Percentiles rank a stretch among this genome's conserved stretches.
Evolutionary conservation across 2,113 vertebrate genomes (phyloP).

Genomic region (Varanus komodoensis): DNA sequence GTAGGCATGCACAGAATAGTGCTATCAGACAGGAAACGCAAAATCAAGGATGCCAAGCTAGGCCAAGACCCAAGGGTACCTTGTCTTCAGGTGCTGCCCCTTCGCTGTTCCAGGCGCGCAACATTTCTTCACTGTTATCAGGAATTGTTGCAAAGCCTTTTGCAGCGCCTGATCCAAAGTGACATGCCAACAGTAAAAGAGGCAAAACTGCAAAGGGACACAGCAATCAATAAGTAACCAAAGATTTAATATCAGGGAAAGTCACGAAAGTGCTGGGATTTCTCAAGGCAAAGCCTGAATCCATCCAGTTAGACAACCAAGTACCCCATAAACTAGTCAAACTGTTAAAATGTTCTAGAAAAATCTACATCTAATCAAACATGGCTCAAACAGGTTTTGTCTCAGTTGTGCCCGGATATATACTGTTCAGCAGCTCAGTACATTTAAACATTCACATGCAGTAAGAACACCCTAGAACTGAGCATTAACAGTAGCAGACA

Average conservation of each 20-base stretch:
- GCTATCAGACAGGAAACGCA: not conserved
- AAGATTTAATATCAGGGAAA: not conserved
- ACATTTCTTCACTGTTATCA: conserved; percentile 66
- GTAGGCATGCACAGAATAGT: not conserved
- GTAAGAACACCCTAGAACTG: not conserved
- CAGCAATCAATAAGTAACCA: not conserved
- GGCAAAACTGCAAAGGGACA: conserved; percentile 73
- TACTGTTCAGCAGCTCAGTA: not conserved
- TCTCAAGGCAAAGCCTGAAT: not conserved
- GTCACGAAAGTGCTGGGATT: not conserved
- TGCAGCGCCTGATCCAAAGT: conserved; percentile 51
- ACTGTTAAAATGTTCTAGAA: not conserved
- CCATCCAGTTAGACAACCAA: not conserved
- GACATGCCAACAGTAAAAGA: conserved; percentile 78
- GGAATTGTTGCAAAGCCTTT: conserved; percentile 76
- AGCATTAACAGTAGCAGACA: not conserved
- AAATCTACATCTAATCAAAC: not conserved
- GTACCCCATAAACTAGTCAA: not conserved
- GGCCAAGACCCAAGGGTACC: conserved; percentile 60
- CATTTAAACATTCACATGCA: not conserved
- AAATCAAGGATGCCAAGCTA: not conserved
- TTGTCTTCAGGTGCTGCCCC: conserved; percentile 79
- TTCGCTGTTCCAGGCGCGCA: conserved; percentile 80
- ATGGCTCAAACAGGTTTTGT: not conserved
- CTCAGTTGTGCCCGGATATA: not conserved